Evolutionary conservation across 2,113 vertebrate genomes (phyloP).

Genomic region (Gymnocephalus cernua): DNA sequence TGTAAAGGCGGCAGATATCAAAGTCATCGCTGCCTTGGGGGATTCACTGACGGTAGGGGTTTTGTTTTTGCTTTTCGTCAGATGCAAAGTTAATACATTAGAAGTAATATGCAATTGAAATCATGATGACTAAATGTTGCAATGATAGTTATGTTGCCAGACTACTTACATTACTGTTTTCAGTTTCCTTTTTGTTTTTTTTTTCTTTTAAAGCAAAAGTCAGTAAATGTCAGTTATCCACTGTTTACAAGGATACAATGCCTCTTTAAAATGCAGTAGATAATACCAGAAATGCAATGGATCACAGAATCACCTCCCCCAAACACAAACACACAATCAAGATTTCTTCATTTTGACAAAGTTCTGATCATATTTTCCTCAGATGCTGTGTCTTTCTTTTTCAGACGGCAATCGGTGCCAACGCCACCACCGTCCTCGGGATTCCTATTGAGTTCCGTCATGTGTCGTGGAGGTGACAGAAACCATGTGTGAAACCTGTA

Average conservation of each 20-base stretch:
- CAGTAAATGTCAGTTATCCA: not conserved
- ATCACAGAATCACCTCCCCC: not conserved
- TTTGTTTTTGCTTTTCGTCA: not conserved
- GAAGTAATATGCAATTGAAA: not conserved
- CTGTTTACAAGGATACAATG: not conserved
- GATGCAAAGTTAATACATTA: not conserved
- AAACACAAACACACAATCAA: not conserved
- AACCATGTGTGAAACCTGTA: not conserved
- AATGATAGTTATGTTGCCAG: not conserved
- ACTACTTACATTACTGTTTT: not conserved
- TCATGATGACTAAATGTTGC: not conserved
- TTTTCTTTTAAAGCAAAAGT: not conserved
- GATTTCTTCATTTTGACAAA: not conserved
- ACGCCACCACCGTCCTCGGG: slow-evolving; percentile 84
- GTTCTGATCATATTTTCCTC: not conserved
- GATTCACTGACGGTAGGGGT: slow-evolving; percentile 93
- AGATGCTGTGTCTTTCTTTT: slow-evolving; percentile 17
- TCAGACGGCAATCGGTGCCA: slow-evolving; percentile 85
- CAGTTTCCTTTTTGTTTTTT: not conserved
- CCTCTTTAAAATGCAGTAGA: not conserved
- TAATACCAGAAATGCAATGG: no score
- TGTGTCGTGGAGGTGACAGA: slow-evolving; percentile 85
- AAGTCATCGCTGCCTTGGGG: slow-evolving; percentile 91
- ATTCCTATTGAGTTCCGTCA: slow-evolving; percentile 85
- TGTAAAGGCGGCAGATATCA: slow-evolving; percentile 92